These are phyloP conservation scores for Drosophila recens DNA, from an alignment of 2,888 invertebrate species.

Conservation along the genomic window DNA sequence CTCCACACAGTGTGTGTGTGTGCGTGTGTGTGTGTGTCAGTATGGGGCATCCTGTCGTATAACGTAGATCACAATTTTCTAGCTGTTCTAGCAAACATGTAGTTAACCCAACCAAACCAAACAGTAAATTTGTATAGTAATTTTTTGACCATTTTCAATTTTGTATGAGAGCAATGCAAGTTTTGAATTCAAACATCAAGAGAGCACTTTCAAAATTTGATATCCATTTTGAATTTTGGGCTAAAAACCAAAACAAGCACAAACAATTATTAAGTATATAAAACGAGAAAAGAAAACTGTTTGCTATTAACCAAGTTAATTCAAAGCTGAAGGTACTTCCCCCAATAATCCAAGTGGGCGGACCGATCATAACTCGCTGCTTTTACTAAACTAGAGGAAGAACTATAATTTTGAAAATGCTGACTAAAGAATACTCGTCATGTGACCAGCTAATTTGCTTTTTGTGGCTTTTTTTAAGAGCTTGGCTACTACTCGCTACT, in stretches of 20 bases:
- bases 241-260: conserved; percentile 14
- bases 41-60: conserved; percentile 41
- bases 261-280: conserved; percentile 31
- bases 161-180: conserved; percentile 58
- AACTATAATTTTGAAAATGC: background rate
- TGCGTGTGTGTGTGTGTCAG: conserved; percentile 32
- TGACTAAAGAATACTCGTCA: conserved; percentile 13
- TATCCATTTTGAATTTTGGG: conserved; percentile 36
- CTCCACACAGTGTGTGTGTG: background rate
- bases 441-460: conserved; percentile 65
- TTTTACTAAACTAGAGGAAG: conserved; percentile 43
- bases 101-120: conserved; percentile 21
- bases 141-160: conserved; percentile 28
- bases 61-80: conserved; percentile 28
- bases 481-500: conserved; percentile 15
- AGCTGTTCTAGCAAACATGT: conserved; percentile 5
- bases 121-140: background rate
- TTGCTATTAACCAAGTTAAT: conserved; percentile 40
- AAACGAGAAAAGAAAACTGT: conserved; percentile 32
- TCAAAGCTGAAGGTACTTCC: conserved; percentile 18
- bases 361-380: conserved; percentile 50
- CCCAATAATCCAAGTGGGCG: background rate
- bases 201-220: conserved; percentile 61
- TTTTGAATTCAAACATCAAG: conserved; percentile 56
- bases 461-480: conserved; percentile 65